Evolutionary conservation across 2,113 vertebrate species (phyloP).

Genomic region (Protobothrops flavoviridis): DNA sequence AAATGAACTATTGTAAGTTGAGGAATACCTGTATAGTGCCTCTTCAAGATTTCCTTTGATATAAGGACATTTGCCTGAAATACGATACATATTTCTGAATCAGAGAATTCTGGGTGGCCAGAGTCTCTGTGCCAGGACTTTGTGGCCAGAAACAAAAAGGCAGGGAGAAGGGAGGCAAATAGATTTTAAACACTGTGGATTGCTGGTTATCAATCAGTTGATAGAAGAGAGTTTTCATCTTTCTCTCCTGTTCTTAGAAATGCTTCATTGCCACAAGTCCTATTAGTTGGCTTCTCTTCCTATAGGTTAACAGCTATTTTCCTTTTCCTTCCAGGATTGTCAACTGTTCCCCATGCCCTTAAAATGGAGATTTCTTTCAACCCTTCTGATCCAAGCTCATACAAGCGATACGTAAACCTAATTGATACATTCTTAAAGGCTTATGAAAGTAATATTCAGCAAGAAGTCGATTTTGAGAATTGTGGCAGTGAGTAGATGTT

Average conservation of each 20-base stretch:
- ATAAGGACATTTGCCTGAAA: background rate
- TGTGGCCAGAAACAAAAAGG: background rate
- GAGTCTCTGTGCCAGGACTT: background rate
- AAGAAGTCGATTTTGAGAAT: slow-evolving; percentile 69
- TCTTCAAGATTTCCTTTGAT: background rate
- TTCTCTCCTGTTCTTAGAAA: background rate
- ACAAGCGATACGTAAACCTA: slow-evolving; percentile 52
- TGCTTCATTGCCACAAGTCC: background rate
- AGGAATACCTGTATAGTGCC: background rate
- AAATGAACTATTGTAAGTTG: background rate
- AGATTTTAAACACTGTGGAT: background rate
- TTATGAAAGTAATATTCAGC: slow-evolving; percentile 66
- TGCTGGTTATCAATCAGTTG: background rate
- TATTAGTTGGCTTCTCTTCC: fast-evolving
- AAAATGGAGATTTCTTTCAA: slow-evolving; percentile 84
- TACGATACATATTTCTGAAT: background rate
- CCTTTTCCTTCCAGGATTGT: slow-evolving; percentile 64
- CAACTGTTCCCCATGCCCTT: slow-evolving; percentile 73
- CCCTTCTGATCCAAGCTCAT: slow-evolving; percentile 35
- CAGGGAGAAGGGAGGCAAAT: background rate
- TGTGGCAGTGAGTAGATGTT: slow-evolving; percentile 78
- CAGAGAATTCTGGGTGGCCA: background rate
- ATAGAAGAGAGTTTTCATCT: background rate
- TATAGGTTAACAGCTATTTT: background rate
- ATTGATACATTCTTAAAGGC: slow-evolving; percentile 66